phyloP scores from a whole-genome alignment of 2,888 invertebrate genomes.

The Heliconius cydno region DNA sequence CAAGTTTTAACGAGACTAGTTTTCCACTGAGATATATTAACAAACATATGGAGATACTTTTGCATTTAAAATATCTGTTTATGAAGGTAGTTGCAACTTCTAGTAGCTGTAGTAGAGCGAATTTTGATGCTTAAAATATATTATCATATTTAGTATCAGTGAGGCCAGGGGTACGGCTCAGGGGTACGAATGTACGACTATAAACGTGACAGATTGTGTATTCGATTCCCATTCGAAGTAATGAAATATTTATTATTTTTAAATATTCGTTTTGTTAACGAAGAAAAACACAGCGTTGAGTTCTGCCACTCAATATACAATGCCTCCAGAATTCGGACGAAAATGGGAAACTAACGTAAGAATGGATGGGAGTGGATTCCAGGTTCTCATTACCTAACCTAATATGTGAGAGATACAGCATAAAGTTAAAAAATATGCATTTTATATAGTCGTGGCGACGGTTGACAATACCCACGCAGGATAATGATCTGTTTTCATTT shows the following conservation, averaged over 20 bases:
- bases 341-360: too few species aligned
- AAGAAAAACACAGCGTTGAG: neutral
- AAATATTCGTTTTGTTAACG: too few species aligned
- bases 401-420: too few species aligned
- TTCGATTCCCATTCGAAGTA: neutral
- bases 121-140: slow-evolving; percentile 2
- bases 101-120: neutral
- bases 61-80: slow-evolving; percentile 18
- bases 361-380: too few species aligned
- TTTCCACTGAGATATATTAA: slow-evolving; percentile 12
- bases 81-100: neutral
- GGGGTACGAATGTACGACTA: neutral
- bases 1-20: slow-evolving; percentile 13
- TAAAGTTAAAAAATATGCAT: too few species aligned
- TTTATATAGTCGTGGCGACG: too few species aligned
- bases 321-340: too few species aligned
- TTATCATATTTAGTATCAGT: neutral
- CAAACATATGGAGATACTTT: slow-evolving; percentile 13
- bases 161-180: neutral
- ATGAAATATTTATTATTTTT: neutral
- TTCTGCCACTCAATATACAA: neutral
- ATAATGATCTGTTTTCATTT: too few species aligned
- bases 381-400: too few species aligned
- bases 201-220: too few species aligned
- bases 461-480: too few species aligned